phyloP scores from a whole-genome alignment of 2,113 vertebrate species.

The Poeciliopsis occidentalis region DNA sequence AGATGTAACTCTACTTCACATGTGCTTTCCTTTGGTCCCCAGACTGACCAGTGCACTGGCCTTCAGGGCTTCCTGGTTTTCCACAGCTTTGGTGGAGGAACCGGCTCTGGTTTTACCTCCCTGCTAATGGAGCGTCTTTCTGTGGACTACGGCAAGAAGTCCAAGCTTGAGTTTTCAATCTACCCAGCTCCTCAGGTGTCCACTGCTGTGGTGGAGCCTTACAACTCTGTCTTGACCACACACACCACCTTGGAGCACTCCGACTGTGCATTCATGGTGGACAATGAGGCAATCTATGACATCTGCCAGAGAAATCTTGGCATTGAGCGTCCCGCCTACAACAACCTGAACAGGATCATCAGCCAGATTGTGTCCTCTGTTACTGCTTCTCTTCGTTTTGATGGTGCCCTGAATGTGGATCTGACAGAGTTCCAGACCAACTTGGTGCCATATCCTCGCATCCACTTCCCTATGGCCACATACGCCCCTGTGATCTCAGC shows the following conservation, averaged over 20 bases:
- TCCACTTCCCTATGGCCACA: background rate
- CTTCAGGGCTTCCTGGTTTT: background rate
- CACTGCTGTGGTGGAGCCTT: background rate
- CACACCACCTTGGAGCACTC: background rate
- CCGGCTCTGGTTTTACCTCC: background rate
- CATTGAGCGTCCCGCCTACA: background rate
- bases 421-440: background rate
- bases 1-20: background rate
- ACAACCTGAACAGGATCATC: background rate
- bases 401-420: background rate
- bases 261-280: background rate
- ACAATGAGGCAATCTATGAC: background rate
- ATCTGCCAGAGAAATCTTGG: background rate
- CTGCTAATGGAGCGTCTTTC: background rate
- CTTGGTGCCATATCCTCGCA: background rate
- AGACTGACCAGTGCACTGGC: background rate
- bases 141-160: background rate
- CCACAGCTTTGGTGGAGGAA: background rate
- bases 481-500: background rate
- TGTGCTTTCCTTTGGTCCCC: background rate
- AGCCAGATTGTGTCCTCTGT: background rate
- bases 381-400: background rate
- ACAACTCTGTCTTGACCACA: background rate
- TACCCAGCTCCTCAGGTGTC: slow-evolving; percentile 1
- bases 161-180: background rate